Percentiles rank a stretch among this genome's conserved stretches.
These are phyloP conservation scores for Passer montanus DNA, from an alignment of 2,113 vertebrate species.

Conservation along the genomic window DNA sequence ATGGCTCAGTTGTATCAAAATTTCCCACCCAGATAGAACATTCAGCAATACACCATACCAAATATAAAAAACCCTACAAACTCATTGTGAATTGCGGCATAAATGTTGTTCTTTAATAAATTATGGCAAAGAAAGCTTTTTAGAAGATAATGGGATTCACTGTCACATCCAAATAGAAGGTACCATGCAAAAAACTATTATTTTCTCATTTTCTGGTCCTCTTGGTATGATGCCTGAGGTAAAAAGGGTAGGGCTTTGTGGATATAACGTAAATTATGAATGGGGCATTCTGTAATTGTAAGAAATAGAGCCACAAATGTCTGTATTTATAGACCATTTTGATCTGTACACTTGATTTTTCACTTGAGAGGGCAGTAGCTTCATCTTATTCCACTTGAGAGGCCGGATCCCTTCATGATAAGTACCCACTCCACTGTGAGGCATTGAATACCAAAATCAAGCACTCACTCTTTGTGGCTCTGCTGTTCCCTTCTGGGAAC, in stretches of 20 bases:
- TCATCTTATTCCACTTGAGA: not conserved
- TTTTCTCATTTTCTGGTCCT: not conserved
- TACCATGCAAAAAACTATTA: not conserved
- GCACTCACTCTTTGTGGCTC: not conserved
- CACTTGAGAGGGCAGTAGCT: not conserved
- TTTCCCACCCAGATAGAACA: not conserved
- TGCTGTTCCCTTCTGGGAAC: not conserved
- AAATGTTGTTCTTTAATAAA: not conserved
- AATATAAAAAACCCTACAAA: not conserved
- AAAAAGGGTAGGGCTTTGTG: not conserved
- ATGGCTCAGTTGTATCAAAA: not conserved
- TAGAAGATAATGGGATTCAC: not conserved
- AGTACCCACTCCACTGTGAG: not conserved
- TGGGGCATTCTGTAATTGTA: not conserved
- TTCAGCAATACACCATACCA: not conserved
- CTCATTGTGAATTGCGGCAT: not conserved
- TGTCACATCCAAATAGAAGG: not conserved
- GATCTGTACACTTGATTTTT: conserved; percentile 7
- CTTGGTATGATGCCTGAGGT: not conserved
- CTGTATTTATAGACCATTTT: not conserved
- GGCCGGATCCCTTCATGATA: not conserved
- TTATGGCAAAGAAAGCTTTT: not conserved
- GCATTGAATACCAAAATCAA: not conserved
- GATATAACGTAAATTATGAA: not conserved
- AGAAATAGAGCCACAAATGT: not conserved